phyloP scores from a whole-genome alignment of 2,113 vertebrate genomes.

The Maccullochella peelii region DNA sequence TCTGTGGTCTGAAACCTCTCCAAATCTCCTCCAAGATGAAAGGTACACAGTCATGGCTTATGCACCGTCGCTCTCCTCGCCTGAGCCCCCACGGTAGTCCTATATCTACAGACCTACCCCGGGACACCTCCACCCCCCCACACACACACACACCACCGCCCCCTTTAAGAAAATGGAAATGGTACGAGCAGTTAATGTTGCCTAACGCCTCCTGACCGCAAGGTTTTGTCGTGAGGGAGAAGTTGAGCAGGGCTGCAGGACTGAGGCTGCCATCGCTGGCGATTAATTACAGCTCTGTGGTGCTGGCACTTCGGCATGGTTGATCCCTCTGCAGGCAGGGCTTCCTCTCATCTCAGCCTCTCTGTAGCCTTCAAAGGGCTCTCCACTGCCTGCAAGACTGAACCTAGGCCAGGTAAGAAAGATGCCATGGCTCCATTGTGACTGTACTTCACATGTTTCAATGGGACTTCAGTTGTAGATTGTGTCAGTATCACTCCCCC shows the following conservation, averaged over 20 bases:
- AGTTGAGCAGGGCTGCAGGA: constrained; percentile 88
- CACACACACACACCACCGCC: constrained; percentile 38
- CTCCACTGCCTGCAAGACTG: constrained; percentile 72
- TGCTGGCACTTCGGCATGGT: constrained; percentile 85
- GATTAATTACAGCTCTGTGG: constrained; percentile 92
- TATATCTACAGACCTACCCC: constrained; percentile 75
- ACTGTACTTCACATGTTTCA: constrained; percentile 72
- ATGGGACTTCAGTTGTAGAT: constrained; percentile 59
- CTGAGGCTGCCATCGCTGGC: constrained; percentile 88
- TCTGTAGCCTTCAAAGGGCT: constrained; percentile 88
- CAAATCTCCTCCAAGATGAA: constrained; percentile 98
- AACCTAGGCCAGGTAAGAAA: constrained; percentile 73
- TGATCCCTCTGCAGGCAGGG: constrained; percentile 82
- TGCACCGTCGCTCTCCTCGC: constrained; percentile 87
- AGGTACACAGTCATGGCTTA: constrained; percentile 91
- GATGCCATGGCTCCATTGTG: constrained; percentile 60
- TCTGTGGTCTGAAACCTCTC: constrained; percentile 96
- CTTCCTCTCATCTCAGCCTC: constrained; percentile 84
- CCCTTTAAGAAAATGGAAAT: constrained; percentile 80
- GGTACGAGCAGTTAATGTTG: constrained; percentile 92
- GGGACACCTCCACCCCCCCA: constrained; percentile 71
- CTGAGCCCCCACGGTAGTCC: constrained; percentile 81
- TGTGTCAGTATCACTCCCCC: constrained; percentile 42
- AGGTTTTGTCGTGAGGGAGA: constrained; percentile 94
- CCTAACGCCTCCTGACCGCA: constrained; percentile 91